These are phyloP conservation scores for Chloroceryle aenea DNA, from an alignment of 2,113 vertebrate genomes.

Conservation along the genomic window DNA sequence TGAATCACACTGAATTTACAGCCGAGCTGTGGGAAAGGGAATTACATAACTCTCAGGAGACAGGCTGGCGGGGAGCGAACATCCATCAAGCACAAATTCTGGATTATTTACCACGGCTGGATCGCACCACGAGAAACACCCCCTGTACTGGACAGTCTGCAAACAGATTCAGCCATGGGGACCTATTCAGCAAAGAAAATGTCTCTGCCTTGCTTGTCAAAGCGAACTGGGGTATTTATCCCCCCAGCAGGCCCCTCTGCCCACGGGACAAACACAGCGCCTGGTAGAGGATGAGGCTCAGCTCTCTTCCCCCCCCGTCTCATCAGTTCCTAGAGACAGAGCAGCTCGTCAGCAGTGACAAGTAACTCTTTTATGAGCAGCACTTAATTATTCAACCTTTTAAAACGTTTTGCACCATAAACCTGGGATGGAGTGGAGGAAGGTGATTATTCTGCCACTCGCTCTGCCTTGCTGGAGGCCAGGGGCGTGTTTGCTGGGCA, in stretches of 20 bases:
- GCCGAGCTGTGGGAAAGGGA: slow-evolving; percentile 14
- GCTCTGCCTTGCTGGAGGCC: background rate
- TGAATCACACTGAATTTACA: slow-evolving; percentile 61
- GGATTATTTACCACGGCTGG: slow-evolving; percentile 30
- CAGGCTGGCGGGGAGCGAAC: background rate
- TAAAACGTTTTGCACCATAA: slow-evolving; percentile 50
- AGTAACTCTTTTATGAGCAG: background rate
- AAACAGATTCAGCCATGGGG: background rate
- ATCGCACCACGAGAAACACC: slow-evolving; percentile 25
- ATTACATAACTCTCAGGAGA: slow-evolving; percentile 48
- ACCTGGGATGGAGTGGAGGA: background rate
- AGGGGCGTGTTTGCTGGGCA: background rate
- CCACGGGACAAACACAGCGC: fast-evolving
- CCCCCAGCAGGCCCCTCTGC: background rate
- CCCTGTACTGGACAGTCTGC: background rate
- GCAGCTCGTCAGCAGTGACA: background rate
- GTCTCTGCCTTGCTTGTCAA: background rate
- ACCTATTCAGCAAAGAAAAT: background rate
- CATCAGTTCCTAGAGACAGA: fast-evolving
- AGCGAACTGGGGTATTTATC: background rate
- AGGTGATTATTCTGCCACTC: background rate
- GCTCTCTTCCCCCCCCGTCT: fast-evolving
- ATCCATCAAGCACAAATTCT: slow-evolving; percentile 38
- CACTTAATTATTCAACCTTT: slow-evolving; percentile 44
- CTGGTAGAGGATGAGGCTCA: background rate